Evolutionary conservation across 2,888 invertebrate species (phyloP).

Genomic region (Andricus curvator): DNA sequence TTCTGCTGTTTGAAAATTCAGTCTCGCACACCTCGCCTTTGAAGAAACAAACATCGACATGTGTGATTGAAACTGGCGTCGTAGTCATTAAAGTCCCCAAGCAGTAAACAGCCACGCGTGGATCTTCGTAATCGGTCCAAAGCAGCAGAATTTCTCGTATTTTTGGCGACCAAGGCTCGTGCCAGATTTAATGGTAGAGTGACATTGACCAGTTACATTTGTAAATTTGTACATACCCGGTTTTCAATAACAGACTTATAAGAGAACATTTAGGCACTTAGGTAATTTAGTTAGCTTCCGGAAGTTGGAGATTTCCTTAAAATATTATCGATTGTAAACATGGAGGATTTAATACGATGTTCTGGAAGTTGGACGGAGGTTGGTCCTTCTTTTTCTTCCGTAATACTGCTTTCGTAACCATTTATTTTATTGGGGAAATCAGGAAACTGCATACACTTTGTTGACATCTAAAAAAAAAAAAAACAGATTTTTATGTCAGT

Average conservation of each 20-base stretch:
- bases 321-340: conserved; percentile 71
- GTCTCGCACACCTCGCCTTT: conserved; percentile 54
- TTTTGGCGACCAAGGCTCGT: conserved; percentile 25
- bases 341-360: conserved; percentile 60
- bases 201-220: conserved; percentile 10
- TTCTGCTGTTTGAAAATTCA: conserved; percentile 28
- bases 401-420: background rate
- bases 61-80: conserved; percentile 52
- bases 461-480: conserved; percentile 4
- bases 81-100: conserved; percentile 53
- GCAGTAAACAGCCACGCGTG: background rate
- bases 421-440: conserved; percentile 2
- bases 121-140: background rate
- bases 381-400: background rate
- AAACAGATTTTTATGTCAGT: background rate
- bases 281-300: conserved; percentile 16
- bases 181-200: conserved; percentile 21
- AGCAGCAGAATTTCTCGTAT: conserved; percentile 15
- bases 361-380: conserved; percentile 12
- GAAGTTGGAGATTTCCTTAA: conserved; percentile 59
- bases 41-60: conserved; percentile 59
- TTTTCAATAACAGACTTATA: background rate
- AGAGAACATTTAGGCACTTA: background rate
- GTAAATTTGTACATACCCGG: background rate
- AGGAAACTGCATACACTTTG: conserved; percentile 11